Evolutionary conservation across 2,797 vertebrate genomes (phyloP).

Genomic region (Danionella dracula): DNA sequence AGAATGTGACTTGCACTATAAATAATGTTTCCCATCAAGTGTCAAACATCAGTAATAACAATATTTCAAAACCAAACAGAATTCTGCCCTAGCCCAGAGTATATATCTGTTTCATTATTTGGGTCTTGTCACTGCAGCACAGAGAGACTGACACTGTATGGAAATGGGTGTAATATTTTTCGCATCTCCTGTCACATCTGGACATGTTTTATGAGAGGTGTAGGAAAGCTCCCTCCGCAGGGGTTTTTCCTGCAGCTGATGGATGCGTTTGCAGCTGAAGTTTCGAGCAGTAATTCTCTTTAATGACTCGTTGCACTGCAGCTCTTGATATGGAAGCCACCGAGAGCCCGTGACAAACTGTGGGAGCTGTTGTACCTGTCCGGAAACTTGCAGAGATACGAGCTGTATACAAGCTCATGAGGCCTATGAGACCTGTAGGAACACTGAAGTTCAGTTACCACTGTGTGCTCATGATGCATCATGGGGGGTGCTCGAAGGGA

Average conservation of each 20-base stretch:
- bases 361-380: constrained; percentile 45
- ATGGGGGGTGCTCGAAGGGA: neutral
- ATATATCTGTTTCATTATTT: neutral
- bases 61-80: no score
- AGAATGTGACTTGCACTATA: no score
- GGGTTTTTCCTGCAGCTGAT: constrained; percentile 45
- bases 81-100: neutral
- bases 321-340: constrained; percentile 24
- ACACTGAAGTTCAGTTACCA: constrained; percentile 9
- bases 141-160: constrained; percentile 14
- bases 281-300: constrained; percentile 59
- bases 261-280: constrained; percentile 48
- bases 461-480: constrained; percentile 1
- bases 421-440: constrained; percentile 7
- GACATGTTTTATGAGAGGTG: constrained; percentile 33
- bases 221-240: constrained; percentile 32
- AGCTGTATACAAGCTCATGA: constrained; percentile 24
- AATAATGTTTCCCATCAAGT: no score
- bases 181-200: constrained; percentile 44
- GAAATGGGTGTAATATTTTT: constrained; percentile 47
- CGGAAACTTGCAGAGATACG: constrained; percentile 32
- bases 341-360: constrained; percentile 52
- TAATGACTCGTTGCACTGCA: constrained; percentile 53
- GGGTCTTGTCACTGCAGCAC: constrained; percentile 5
- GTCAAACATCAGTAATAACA: no score